Conservation (phyloP, 1,140 invertebrate genomes). For the Calosoma granatense region DNA sequence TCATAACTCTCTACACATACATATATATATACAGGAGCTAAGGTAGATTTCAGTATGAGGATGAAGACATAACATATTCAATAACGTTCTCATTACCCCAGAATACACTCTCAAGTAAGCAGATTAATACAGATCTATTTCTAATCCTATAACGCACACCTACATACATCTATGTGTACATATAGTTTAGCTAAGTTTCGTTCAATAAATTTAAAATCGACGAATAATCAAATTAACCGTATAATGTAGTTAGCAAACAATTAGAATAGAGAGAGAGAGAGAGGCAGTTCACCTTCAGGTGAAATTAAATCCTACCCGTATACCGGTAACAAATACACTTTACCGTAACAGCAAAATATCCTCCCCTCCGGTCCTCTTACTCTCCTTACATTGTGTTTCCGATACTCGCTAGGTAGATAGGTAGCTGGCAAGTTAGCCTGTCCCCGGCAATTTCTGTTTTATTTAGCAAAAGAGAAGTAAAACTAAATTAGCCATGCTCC, state of each 20-base stretch:
- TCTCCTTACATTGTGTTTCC: background rate
- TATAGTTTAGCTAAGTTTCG: too few species aligned
- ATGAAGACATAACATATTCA: too few species aligned
- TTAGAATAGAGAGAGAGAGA: too few species aligned
- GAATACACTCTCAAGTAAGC: too few species aligned
- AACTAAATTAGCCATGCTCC: background rate
- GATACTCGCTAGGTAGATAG: background rate
- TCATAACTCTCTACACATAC: too few species aligned
- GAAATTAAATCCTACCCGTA: constrained; percentile 5
- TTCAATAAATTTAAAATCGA: too few species aligned
- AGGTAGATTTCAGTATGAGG: too few species aligned
- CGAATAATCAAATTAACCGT: constrained; percentile 7
- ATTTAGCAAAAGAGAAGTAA: constrained; percentile 9
- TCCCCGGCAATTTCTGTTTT: constrained; percentile 4
- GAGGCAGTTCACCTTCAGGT: constrained; percentile 1
- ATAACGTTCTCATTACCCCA: too few species aligned
- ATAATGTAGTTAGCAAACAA: constrained; percentile 4
- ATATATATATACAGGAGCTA: too few species aligned
- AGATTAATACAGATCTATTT: too few species aligned
- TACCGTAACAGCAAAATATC: background rate
- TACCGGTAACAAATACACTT: background rate
- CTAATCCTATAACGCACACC: too few species aligned
- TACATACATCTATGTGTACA: too few species aligned
- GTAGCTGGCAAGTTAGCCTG: background rate
- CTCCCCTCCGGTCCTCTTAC: background rate